phyloP scores from a whole-genome alignment of 2,113 vertebrate species.

The Rhinoderma darwinii region DNA sequence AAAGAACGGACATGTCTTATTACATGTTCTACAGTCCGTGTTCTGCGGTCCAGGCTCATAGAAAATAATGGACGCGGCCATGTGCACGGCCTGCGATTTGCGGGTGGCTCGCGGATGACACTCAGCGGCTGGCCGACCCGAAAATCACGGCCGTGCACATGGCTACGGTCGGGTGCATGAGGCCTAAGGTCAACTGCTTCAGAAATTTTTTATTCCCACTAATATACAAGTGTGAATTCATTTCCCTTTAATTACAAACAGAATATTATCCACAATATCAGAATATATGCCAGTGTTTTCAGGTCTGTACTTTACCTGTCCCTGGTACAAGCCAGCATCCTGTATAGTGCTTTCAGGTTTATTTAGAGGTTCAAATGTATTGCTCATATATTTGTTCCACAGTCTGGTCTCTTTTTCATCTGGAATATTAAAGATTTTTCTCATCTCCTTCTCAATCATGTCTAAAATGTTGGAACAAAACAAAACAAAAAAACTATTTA shows the following conservation, averaged over 20 bases:
- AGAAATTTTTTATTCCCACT: too few species aligned
- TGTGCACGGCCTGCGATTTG: too few species aligned
- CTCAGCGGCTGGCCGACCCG: too few species aligned
- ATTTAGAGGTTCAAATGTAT: constrained; percentile 97
- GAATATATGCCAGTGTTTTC: not conserved
- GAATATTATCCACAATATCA: not conserved
- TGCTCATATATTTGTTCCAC: constrained; percentile 99
- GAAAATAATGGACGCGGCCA: too few species aligned
- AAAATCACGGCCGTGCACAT: too few species aligned
- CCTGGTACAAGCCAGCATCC: constrained; percentile 96
- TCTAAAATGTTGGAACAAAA: constrained; percentile 75
- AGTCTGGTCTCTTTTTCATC: constrained; percentile 95
- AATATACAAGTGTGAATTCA: too few species aligned
- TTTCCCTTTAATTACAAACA: not conserved
- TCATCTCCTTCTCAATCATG: constrained; percentile 96
- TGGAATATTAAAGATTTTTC: constrained; percentile 95
- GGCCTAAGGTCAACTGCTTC: too few species aligned
- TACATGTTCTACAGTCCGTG: too few species aligned
- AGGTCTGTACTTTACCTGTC: constrained; percentile 82
- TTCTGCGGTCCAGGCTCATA: too few species aligned
- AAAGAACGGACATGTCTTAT: too few species aligned
- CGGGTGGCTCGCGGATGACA: too few species aligned
- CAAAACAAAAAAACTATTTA: not conserved
- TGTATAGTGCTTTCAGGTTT: constrained; percentile 99
- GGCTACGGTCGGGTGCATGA: too few species aligned